Evolutionary conservation across 2,797 vertebrate species (phyloP).

Genomic region (Naso thynnoides): DNA sequence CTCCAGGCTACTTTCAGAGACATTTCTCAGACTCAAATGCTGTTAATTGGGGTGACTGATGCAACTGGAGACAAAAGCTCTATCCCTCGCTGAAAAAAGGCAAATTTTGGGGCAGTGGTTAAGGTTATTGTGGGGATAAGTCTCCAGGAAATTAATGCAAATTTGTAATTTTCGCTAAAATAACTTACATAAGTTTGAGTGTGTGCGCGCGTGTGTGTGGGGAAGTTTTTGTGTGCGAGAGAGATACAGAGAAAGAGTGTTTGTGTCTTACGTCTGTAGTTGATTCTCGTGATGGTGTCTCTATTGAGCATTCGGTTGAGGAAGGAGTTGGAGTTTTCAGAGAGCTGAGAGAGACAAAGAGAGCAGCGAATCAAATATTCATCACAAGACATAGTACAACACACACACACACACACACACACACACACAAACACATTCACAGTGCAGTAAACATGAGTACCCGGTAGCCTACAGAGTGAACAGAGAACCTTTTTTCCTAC

Average conservation of each 20-base stretch:
- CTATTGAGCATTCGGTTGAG: constrained; percentile 98
- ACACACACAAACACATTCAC: constrained; percentile 9
- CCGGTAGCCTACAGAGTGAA: background rate
- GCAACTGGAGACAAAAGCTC: no score
- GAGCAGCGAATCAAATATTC: constrained; percentile 46
- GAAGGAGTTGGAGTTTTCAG: constrained; percentile 95
- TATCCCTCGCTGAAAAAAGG: no score
- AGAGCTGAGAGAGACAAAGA: constrained; percentile 85
- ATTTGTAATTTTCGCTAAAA: no score
- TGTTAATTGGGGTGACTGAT: no score
- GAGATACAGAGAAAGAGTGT: background rate
- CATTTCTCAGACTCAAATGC: no score
- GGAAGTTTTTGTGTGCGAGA: background rate
- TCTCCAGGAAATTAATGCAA: no score
- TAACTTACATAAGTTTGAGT: no score
- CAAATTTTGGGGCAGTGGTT: no score
- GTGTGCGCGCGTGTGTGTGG: constrained; percentile 2
- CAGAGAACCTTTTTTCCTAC: background rate
- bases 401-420: constrained; percentile 16
- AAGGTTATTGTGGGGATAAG: no score
- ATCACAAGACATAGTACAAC: constrained; percentile 15
- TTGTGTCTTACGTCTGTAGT: constrained; percentile 94
- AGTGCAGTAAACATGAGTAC: background rate
- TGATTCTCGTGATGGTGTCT: constrained; percentile 99
- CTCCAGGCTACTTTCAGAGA: no score